phyloP scores from a whole-genome alignment of 1,140 invertebrate species.

The Bactericera cockerelli region DNA sequence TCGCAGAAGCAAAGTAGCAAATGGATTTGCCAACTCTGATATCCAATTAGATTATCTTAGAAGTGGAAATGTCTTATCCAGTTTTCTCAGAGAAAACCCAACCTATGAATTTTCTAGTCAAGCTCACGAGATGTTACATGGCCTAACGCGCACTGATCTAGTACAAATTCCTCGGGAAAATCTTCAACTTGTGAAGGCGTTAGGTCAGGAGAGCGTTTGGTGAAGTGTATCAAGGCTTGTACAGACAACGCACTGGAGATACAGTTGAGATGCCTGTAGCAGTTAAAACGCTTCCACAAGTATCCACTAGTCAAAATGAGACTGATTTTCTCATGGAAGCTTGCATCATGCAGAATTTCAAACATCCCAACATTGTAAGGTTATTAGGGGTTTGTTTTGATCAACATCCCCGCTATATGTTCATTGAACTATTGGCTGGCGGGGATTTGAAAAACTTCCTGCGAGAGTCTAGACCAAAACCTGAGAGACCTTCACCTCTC shows the following conservation, averaged over 20 bases:
- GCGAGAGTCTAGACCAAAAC: slow-evolving; percentile 71
- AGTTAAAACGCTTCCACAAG: slow-evolving; percentile 82
- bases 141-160: slow-evolving; percentile 56
- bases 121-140: slow-evolving; percentile 31
- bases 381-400: slow-evolving; percentile 94
- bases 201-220: slow-evolving; percentile 96
- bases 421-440: slow-evolving; percentile 84
- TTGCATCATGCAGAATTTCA: slow-evolving; percentile 94
- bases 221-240: slow-evolving; percentile 88
- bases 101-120: slow-evolving; percentile 76
- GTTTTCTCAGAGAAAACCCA: slow-evolving; percentile 43
- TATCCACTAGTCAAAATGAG: slow-evolving; percentile 79
- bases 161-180: slow-evolving; percentile 76
- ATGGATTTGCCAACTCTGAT: slow-evolving; percentile 9
- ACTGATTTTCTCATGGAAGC: slow-evolving; percentile 97
- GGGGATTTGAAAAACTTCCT: slow-evolving; percentile 93
- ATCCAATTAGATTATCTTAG: slow-evolving; percentile 5
- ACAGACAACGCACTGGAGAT: slow-evolving; percentile 58
- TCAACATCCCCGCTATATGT: slow-evolving; percentile 83
- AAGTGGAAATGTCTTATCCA: slow-evolving; percentile 25
- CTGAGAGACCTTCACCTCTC: slow-evolving; percentile 56
- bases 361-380: slow-evolving; percentile 95
- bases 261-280: slow-evolving; percentile 74
- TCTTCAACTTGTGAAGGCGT: slow-evolving; percentile 70
- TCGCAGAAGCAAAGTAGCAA: slow-evolving; percentile 10